Evolutionary conservation across 2,113 vertebrate genomes (phyloP).

Genomic region (Phycodurus eques): DNA sequence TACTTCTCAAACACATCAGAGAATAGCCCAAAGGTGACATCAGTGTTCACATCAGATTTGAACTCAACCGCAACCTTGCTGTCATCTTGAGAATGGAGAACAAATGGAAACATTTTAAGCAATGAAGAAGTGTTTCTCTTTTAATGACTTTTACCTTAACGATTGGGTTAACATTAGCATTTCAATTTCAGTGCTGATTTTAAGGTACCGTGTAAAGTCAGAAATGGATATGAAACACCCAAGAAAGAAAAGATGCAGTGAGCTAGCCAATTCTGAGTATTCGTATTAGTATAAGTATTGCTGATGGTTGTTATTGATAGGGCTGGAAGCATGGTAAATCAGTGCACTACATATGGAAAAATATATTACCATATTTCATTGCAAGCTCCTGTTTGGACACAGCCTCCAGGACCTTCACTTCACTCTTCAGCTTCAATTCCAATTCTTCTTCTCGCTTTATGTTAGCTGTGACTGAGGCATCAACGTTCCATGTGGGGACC

Average conservation of each 20-base stretch:
- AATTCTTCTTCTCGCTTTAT: conserved; percentile 65
- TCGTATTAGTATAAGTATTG: not conserved
- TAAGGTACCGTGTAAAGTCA: not conserved
- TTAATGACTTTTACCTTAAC: not conserved
- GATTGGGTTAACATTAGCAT: not conserved
- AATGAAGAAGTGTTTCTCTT: not conserved
- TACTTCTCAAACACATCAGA: conserved; percentile 56
- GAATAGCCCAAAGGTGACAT: conserved; percentile 60
- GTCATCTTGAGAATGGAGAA: conserved; percentile 68
- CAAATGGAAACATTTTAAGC: not conserved
- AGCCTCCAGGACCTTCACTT: conserved; percentile 69
- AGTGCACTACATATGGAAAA: not conserved
- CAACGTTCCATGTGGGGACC: conserved; percentile 73
- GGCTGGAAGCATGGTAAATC: not conserved
- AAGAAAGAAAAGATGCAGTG: not conserved
- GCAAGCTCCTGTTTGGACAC: conserved; percentile 74
- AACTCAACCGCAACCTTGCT: conserved; percentile 81
- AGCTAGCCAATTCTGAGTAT: not conserved
- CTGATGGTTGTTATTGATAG: not conserved
- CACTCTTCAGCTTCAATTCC: conserved; percentile 76
- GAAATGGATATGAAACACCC: not conserved
- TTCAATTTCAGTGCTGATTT: not conserved
- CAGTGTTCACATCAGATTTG: conserved; percentile 74
- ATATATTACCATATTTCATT: conserved; percentile 79
- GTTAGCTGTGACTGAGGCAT: conserved; percentile 75